Conservation (phyloP, 1,140 invertebrate genomes). For the Phenacoccus solenopsis region DNA sequence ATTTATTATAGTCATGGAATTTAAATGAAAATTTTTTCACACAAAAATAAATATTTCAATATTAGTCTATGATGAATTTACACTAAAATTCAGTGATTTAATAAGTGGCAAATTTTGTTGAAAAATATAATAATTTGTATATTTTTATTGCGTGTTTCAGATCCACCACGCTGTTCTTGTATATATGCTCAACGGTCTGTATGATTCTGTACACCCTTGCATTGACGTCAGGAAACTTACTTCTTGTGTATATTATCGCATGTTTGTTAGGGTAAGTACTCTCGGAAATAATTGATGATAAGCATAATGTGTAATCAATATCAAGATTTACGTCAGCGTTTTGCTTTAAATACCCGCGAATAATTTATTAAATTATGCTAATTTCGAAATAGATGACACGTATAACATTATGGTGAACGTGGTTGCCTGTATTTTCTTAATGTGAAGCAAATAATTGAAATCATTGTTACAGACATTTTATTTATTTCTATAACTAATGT, state of each 20-base stretch:
- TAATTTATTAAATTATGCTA: too few species aligned
- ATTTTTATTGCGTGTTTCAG: slow-evolving; percentile 38
- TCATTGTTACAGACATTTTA: too few species aligned
- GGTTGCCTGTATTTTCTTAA: too few species aligned
- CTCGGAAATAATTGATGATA: background rate
- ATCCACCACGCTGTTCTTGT: slow-evolving; percentile 73
- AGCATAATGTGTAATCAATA: background rate
- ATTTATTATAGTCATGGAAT: background rate
- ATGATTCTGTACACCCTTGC: slow-evolving; percentile 83
- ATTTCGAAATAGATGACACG: too few species aligned
- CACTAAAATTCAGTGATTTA: too few species aligned
- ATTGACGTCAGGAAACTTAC: slow-evolving; percentile 45
- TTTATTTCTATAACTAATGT: too few species aligned
- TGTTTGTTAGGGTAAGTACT: slow-evolving; percentile 53
- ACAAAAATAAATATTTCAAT: too few species aligned
- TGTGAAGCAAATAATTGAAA: too few species aligned
- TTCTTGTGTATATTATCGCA: slow-evolving; percentile 64
- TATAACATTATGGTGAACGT: too few species aligned
- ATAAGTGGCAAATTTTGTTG: background rate
- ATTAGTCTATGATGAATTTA: too few species aligned
- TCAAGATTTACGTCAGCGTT: background rate
- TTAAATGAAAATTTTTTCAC: too few species aligned
- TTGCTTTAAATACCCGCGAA: background rate
- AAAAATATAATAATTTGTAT: background rate
- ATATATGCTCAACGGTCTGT: slow-evolving; percentile 65